phyloP scores from a whole-genome alignment of 2,888 invertebrate genomes.

The Brenthis ino region DNA sequence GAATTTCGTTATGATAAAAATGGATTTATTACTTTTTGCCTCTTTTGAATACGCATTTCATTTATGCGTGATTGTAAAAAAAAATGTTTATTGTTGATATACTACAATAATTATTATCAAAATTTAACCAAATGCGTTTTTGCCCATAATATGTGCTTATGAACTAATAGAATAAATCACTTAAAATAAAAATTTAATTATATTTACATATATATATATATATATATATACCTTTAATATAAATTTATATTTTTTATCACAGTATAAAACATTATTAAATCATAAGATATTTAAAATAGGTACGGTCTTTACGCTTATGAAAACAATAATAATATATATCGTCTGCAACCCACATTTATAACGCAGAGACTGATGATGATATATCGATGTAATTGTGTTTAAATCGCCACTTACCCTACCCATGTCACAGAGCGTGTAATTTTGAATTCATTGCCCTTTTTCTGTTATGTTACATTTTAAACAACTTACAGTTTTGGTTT shows the following conservation, averaged over 20 bases:
- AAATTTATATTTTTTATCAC: no score
- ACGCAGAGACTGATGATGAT: slow-evolving; percentile 79
- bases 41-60: slow-evolving; percentile 34
- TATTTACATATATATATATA: no score
- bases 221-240: no score
- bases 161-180: no score
- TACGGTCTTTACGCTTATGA: slow-evolving; percentile 36
- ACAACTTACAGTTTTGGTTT: slow-evolving; percentile 42
- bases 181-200: no score
- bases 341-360: slow-evolving; percentile 70
- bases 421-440: slow-evolving; percentile 76
- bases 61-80: slow-evolving; percentile 26
- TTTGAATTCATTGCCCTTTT: slow-evolving; percentile 78
- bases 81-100: slow-evolving; percentile 18
- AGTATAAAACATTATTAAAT: no score
- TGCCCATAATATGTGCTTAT: no score
- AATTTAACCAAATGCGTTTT: not conserved
- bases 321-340: slow-evolving; percentile 63
- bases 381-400: slow-evolving; percentile 79
- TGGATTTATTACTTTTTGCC: slow-evolving; percentile 40
- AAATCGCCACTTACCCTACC: slow-evolving; percentile 80
- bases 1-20: slow-evolving; percentile 44
- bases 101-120: not conserved
- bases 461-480: slow-evolving; percentile 54
- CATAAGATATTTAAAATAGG: no score